Percentiles rank a stretch among this genome's conserved stretches.
These are phyloP conservation scores for Ormyrus rosae DNA, from an alignment of 2,888 invertebrate genomes.

Conservation along the genomic window DNA sequence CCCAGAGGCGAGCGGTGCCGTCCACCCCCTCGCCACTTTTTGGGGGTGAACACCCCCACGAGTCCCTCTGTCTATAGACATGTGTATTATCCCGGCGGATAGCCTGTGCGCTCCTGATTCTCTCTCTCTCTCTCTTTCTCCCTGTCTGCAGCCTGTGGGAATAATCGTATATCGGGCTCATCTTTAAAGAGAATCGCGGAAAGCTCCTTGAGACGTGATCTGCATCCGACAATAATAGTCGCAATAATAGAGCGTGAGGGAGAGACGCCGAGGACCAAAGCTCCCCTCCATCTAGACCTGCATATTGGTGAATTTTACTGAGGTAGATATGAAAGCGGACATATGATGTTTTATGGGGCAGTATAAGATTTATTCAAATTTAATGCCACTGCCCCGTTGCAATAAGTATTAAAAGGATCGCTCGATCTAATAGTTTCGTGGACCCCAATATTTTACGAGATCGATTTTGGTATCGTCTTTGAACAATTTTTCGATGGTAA, in stretches of 20 bases:
- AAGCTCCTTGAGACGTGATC: constrained; percentile 50
- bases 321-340: constrained; percentile 5
- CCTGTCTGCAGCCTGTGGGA: constrained; percentile 46
- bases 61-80: constrained; percentile 53
- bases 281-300: no score
- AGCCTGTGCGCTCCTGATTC: neutral
- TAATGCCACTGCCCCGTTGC: neutral
- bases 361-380: constrained; percentile 30
- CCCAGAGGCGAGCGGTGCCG: constrained; percentile 8
- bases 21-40: constrained; percentile 56
- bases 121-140: neutral
- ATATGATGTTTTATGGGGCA: constrained; percentile 18
- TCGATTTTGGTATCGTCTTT: no score
- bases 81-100: constrained; percentile 51
- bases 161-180: constrained; percentile 43
- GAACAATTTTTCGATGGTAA: no score
- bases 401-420: no score
- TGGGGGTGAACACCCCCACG: constrained; percentile 37
- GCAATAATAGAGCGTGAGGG: constrained; percentile 1
- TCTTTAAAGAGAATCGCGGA: constrained; percentile 50
- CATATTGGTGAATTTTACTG: neutral
- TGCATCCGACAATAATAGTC: constrained; percentile 43
- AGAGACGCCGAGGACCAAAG: neutral
- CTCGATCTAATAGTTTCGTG: no score
- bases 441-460: no score